Evolutionary conservation across 1,140 invertebrate genomes (phyloP), one percentile per base, ranked within the genome.

Genomic region (Eufriesea mexicana): DNA sequence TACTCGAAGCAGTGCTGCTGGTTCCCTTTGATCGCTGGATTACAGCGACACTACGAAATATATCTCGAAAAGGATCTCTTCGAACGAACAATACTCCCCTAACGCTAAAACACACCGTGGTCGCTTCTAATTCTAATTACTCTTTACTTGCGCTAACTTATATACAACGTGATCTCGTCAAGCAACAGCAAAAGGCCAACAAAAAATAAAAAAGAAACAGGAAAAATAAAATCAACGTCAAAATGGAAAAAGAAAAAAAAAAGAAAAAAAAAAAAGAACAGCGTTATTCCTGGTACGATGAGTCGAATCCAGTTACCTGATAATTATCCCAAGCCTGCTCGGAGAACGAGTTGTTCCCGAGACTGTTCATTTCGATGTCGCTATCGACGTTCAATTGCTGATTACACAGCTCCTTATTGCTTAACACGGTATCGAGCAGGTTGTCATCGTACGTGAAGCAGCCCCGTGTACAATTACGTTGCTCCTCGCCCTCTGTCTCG

Each of bases 271-370:
- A 7, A 9, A 1, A 62, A 42, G 25, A 42, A 10, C 5, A 42
- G 28, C 8, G 8, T 66, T 16, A 7, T 42, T 66, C 18, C 62
- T 35, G 1, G 20, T 66, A 66, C 0, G 9, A 35, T 6, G 28
- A 10, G 28, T 4, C 18, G 18, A 14, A 54, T 18, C 35, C 51
- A 14, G 25, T 90, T 90, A 96, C 96, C 95, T 97, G 96, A 94
- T 97, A 97, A 91, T 96, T 97, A 92, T 97, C 97, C 97, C 97
- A 97, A 59, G 96, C 97, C 90, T 97, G 97, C 93, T 98, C 98
- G 5, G 97, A 98, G 89, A 98, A 96, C 55, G 97, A 98, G 92
- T 96, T 98, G 87, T 95, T 92, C 80, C 95, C 89, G 79, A 95
- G 86, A 83, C 93, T 94, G 87, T 92, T 93, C 88, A 94, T 94